Base-by-base conservation (phyloP, 2,113 vertebrate species). In the Silurus asotus region DNA sequence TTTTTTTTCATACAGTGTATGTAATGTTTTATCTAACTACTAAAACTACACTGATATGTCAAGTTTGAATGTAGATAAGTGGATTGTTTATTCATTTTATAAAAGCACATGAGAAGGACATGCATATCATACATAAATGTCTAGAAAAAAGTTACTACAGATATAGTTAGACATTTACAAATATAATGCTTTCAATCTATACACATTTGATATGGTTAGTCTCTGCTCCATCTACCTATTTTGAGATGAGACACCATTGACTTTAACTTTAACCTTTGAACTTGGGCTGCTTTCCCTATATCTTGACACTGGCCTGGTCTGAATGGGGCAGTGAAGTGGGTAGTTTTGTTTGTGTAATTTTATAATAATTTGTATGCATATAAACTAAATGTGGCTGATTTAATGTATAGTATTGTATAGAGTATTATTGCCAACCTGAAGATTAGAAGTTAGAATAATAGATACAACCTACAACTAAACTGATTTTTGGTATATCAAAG, bases 291-390 rank as follows among this genome's bases (percentile, higher is more conserved):
- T 69, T 69, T 37, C 67, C 37, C 14, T 45, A 15, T 5, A 28
- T 4, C 25, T 69, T 69, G 37, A 9, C 8, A 20, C 15, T 15
- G 74, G 87, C 90, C 37, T 37, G 37, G 37, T 37, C 37, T 90
- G 90, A 69, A 86, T 82, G 85, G 83, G 83, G 76, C 87, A 19
- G 67, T 69, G 87, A 84, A 77, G 37, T 37, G 37, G 2, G 37
- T 37, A 2, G 37, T 1, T 37, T 37, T 37, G 37, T 37, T 37
- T 37, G 37, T 37, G 37, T 37, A 37, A 37, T 37, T 37, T 37
- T 37, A 37, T 37, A 37, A 37, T 37, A 37, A 37, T 37, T 37
- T 37, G 37, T 37, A 37, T 37, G 37, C 37, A 37, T 37, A 37
- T 37, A 37, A 37, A 37, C 37, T 2, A 37, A 37, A 37, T 37